Evolutionary conservation across 2,888 invertebrate genomes (phyloP).

Genomic region (Quadroppia sp.): DNA sequence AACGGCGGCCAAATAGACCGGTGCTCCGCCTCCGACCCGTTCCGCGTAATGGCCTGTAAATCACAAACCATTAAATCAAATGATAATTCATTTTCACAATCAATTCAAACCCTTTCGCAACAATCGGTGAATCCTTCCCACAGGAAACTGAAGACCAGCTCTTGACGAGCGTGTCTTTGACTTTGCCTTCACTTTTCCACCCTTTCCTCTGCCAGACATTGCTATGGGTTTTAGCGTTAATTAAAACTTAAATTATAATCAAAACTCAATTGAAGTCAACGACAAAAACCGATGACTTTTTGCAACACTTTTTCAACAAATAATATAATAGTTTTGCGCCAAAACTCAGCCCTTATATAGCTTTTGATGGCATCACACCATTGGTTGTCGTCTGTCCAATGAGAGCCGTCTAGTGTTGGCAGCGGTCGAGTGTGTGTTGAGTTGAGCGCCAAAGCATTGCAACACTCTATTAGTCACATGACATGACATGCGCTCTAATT

Average conservation of each 20-base stretch:
- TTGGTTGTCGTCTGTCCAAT: too few relatives aligned
- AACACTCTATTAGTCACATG: too few relatives aligned
- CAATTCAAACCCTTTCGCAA: slow-evolving; percentile 49
- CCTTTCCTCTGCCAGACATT: slow-evolving; percentile 49
- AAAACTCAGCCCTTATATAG: too few relatives aligned
- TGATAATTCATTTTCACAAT: background rate
- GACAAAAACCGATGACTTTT: too few relatives aligned
- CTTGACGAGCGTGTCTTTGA: slow-evolving; percentile 48
- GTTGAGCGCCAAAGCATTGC: too few relatives aligned
- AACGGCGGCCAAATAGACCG: slow-evolving; percentile 54
- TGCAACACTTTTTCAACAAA: too few relatives aligned
- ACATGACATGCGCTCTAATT: too few relatives aligned
- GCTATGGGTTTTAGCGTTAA: slow-evolving; percentile 6
- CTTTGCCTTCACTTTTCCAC: slow-evolving; percentile 48
- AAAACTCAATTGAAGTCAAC: background rate
- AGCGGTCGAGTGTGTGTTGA: too few relatives aligned
- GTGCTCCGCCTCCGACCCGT: slow-evolving; percentile 51
- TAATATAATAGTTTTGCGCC: too few relatives aligned
- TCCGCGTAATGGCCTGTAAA: slow-evolving; percentile 55
- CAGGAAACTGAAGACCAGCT: slow-evolving; percentile 48
- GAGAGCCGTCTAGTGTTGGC: too few relatives aligned
- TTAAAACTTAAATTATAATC: too few relatives aligned
- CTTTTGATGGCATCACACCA: too few relatives aligned
- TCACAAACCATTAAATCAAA: background rate
- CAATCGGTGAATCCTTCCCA: slow-evolving; percentile 50